phyloP scores from a whole-genome alignment of 2,797 vertebrate genomes.

The Anas flavirostris region DNA sequence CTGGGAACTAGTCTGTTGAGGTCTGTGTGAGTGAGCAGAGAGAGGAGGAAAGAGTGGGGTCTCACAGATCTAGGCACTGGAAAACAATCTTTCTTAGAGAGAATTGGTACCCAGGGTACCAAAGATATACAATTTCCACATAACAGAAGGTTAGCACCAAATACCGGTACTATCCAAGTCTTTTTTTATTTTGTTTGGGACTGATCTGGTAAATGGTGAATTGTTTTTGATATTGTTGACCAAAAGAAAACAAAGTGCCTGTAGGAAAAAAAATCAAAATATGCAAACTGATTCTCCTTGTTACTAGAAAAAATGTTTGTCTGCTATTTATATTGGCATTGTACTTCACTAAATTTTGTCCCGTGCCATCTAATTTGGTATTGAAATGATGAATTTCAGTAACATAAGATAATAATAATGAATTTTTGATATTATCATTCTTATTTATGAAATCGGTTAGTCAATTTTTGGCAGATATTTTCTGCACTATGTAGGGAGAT shows the following conservation, averaged over 20 bases:
- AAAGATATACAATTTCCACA: background rate
- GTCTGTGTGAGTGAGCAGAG: background rate
- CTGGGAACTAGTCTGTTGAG: background rate
- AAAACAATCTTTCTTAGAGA: background rate
- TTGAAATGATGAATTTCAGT: background rate
- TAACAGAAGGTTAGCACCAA: background rate
- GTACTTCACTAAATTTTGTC: background rate
- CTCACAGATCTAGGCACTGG: background rate
- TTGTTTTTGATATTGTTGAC: background rate
- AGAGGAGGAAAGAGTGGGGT: background rate
- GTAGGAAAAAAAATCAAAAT: background rate
- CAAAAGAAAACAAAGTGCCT: background rate
- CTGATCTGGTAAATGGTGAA: background rate
- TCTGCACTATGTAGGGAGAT: background rate
- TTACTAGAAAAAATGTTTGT: background rate
- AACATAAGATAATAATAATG: fast-evolving
- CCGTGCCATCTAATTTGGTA: background rate
- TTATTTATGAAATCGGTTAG: background rate
- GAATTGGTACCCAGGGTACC: background rate
- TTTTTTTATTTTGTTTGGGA: background rate
- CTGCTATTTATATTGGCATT: background rate
- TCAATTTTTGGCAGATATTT: background rate
- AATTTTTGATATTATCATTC: background rate
- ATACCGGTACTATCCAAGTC: background rate
- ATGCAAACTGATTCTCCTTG: fast-evolving